Evolutionary conservation across 2,113 vertebrate genomes (phyloP).

Genomic region (Gila orcuttii): DNA sequence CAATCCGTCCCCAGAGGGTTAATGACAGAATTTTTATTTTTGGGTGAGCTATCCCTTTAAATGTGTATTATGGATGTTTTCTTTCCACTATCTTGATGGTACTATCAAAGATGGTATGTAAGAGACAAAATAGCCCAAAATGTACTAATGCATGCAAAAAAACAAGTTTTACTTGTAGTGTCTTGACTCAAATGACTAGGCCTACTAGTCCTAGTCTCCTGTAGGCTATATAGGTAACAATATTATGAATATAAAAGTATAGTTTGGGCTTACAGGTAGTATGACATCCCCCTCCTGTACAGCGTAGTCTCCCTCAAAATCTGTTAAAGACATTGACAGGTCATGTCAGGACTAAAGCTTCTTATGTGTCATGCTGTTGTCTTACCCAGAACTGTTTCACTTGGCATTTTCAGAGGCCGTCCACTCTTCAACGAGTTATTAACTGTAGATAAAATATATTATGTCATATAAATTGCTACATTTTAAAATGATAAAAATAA

Average conservation of each 20-base stretch:
- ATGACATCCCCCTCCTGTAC: constrained; percentile 63
- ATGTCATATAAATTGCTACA: neutral
- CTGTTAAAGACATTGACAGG: neutral
- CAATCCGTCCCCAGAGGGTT: too few relatives aligned
- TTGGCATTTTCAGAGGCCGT: too few relatives aligned
- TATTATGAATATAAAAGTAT: neutral
- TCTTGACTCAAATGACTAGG: neutral
- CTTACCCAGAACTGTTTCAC: constrained; percentile 3
- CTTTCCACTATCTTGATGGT: too few relatives aligned
- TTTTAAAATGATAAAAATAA: neutral
- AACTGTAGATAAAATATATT: neutral
- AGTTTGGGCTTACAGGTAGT: constrained; percentile 49
- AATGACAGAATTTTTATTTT: neutral
- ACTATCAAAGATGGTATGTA: too few relatives aligned
- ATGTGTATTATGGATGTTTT: too few relatives aligned
- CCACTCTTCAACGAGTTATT: neutral
- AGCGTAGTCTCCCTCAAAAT: accelerated
- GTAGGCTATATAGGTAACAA: neutral
- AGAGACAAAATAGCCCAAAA: too few relatives aligned
- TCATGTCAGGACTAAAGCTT: neutral
- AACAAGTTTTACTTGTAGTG: too few relatives aligned
- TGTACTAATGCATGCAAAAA: too few relatives aligned
- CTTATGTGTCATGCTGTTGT: neutral
- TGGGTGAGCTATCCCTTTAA: neutral
- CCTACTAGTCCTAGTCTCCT: neutral